Evolutionary conservation across 2,113 vertebrate species (phyloP).

Genomic region (Alligator mississippiensis): DNA sequence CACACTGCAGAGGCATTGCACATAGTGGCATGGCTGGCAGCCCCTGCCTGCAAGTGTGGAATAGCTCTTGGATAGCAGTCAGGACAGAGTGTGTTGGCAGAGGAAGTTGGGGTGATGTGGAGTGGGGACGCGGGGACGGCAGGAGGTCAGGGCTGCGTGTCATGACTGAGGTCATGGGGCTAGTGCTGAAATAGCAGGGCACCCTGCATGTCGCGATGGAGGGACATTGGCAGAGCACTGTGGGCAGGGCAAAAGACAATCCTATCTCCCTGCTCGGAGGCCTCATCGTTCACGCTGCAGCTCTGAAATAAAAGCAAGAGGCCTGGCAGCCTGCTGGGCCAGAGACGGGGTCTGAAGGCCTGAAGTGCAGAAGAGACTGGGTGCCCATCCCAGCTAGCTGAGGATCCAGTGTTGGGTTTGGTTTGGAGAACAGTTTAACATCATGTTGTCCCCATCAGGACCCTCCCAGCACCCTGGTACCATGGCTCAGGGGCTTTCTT

Average conservation of each 20-base stretch:
- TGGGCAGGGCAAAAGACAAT: neutral
- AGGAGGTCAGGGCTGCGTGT: neutral
- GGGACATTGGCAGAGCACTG: neutral
- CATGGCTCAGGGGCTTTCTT: neutral
- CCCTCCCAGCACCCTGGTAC: neutral
- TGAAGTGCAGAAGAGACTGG: neutral
- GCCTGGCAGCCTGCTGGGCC: fast-evolving
- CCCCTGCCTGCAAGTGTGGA: neutral
- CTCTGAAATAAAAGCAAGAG: neutral
- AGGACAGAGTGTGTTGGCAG: no score
- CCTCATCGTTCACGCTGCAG: neutral
- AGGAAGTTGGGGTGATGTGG: no score
- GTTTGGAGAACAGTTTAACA: neutral
- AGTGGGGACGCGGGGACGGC: no score
- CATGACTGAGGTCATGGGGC: neutral
- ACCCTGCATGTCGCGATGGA: neutral
- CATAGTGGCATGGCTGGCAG: no score
- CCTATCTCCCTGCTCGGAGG: neutral
- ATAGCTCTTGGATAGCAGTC: neutral
- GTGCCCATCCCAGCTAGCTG: neutral
- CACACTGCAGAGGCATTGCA: neutral
- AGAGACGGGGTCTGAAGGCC: neutral
- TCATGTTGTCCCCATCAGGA: neutral
- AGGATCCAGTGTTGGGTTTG: neutral
- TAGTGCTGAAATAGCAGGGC: neutral